Evolutionary conservation across 2,113 vertebrate species (phyloP), one percentile per base, ranked within the genome.

Genomic region (Leucosticte australis): DNA sequence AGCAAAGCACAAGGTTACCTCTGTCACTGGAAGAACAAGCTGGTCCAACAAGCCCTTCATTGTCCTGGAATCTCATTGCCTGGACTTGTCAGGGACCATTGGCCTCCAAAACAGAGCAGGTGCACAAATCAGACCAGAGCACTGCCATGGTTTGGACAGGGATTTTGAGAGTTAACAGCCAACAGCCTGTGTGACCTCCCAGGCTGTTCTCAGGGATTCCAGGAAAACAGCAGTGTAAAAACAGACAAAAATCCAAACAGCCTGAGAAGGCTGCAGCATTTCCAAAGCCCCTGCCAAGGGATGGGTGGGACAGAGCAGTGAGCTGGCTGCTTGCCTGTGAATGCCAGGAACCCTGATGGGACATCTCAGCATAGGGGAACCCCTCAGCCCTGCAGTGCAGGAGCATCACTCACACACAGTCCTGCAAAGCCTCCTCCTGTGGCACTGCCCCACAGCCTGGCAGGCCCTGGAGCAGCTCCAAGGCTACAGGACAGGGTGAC

Each of bases 271-370:
- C 84, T 62, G 49, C 70, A 91, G 84, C 42, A 16, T 92, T 97
- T 95, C 90, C 89, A 96, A 78, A 86, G 74, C 31, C 37, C 41
- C 52, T 96, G 96, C 96, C 97, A 96, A 96, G 88, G 52, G 70
- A 50, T 30, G 74, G 91, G 94, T 78, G 83, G 87, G 88, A 91
- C 55, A 62, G 33, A 93, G 60, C 63, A 60, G 39, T 3, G 26
- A 87, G 73, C 4, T 57, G 27, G 88, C 78, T 69, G 75, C 71
- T 39, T 30, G 60, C 76, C 83, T 68, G 28, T 1, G 8, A 65
- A 83, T 57, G 59, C 78, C 89, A 89, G 41, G 37, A 85, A 60
- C 62, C 26, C 31, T 33, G 10, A 55, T 3, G 11, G 46, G 7
- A 35, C 6, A 0, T 26, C 67, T 74, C 35, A 27, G 83, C 46